Evolutionary conservation across 2,888 invertebrate genomes (phyloP).

Genomic region (Romanomermis culicivorax): DNA sequence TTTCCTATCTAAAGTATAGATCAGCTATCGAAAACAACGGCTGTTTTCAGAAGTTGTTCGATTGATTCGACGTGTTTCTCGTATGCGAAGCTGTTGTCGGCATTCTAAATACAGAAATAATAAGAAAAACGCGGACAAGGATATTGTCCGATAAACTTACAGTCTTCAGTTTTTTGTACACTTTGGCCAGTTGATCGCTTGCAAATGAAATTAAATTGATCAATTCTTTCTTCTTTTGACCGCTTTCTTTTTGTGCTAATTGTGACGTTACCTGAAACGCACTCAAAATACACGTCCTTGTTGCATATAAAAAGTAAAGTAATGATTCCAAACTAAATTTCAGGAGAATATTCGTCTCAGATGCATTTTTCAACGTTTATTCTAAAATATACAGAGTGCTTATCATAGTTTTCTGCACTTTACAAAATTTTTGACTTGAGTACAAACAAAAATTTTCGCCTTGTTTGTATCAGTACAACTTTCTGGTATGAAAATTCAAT

Average conservation of each 20-base stretch:
- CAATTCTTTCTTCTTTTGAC: constrained; percentile 1
- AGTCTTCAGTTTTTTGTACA: background rate
- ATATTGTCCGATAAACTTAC: background rate
- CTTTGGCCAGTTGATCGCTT: background rate
- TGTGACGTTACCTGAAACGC: background rate
- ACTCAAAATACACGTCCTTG: background rate
- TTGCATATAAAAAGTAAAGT: too few species aligned
- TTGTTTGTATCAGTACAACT: too few species aligned
- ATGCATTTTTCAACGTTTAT: too few species aligned
- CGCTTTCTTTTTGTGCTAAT: background rate
- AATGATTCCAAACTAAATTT: too few species aligned
- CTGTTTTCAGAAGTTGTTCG: background rate
- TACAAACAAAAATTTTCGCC: too few species aligned
- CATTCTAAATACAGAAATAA: background rate
- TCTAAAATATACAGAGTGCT: too few species aligned
- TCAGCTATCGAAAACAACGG: background rate
- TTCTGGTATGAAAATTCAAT: too few species aligned
- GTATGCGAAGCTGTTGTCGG: background rate
- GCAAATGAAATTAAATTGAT: background rate
- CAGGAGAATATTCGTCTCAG: too few species aligned
- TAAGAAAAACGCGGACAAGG: too few species aligned
- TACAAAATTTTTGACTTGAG: too few species aligned
- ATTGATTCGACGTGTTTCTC: background rate
- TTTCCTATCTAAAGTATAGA: background rate
- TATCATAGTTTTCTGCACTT: too few species aligned